Evolutionary conservation across 2,113 vertebrate species (phyloP).

Genomic region (Forbesichthys agassizii): DNA sequence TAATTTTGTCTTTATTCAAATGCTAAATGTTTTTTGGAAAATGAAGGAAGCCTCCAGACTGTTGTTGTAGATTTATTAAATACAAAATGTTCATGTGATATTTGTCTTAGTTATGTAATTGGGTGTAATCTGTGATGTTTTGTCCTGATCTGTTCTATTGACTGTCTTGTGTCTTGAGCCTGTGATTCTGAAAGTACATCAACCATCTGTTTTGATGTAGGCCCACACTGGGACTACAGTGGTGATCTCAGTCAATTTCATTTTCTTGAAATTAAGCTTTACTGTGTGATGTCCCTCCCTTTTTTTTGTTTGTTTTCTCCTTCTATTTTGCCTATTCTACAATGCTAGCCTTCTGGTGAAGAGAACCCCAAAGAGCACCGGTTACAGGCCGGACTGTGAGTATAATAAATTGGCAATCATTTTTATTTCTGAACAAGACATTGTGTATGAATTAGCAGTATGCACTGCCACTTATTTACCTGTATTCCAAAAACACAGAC

Average conservation of each 20-base stretch:
- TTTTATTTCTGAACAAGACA: not conserved
- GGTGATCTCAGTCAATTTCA: not conserved
- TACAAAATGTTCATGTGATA: too few species aligned
- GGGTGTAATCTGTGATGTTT: too few species aligned
- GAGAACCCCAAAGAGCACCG: constrained; percentile 79
- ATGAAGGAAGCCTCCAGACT: too few species aligned
- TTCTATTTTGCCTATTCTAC: constrained; percentile 5
- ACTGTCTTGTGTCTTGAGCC: too few species aligned
- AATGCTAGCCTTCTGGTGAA: constrained; percentile 79
- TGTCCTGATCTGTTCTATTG: too few species aligned
- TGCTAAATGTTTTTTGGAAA: too few species aligned
- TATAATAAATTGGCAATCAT: constrained; percentile 1
- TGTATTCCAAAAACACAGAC: too few species aligned
- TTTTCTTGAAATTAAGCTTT: not conserved
- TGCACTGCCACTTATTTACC: too few species aligned
- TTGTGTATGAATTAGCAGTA: not conserved
- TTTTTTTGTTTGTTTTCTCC: not conserved
- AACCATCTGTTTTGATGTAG: constrained; percentile 6
- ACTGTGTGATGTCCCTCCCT: not conserved
- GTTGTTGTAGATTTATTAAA: too few species aligned
- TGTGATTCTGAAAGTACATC: not conserved
- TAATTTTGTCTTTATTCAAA: too few species aligned
- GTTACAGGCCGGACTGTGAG: constrained; percentile 84
- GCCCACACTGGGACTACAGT: not conserved
- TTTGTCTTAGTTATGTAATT: too few species aligned